Conservation (phyloP, 2,113 vertebrate genomes). For the Tautogolabrus adspersus region DNA sequence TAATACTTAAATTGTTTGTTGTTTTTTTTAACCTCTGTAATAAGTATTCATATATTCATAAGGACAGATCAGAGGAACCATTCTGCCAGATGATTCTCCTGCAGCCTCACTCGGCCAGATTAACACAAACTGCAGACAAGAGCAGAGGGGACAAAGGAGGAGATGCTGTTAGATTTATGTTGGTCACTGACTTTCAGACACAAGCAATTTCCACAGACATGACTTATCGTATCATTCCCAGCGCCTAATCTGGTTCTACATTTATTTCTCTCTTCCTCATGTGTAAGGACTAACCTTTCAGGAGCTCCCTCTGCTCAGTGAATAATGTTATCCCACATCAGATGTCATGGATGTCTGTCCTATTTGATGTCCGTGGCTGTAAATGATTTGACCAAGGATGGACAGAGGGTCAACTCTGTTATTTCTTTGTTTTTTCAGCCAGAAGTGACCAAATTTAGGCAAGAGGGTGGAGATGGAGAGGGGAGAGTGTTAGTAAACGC, state of each 20-base stretch:
- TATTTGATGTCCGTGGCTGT: slow-evolving; percentile 3
- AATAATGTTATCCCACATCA: slow-evolving; percentile 9
- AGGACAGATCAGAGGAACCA: background rate
- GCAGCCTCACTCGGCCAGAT: background rate
- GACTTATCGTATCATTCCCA: slow-evolving; percentile 20
- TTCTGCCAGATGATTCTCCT: background rate
- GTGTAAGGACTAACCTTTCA: slow-evolving; percentile 21
- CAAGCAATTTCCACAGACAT: slow-evolving; percentile 69
- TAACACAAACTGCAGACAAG: slow-evolving; percentile 1
- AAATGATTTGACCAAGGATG: slow-evolving; percentile 6
- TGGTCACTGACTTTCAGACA: slow-evolving; percentile 43
- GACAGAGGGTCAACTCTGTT: background rate
- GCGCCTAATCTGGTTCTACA: slow-evolving; percentile 15
- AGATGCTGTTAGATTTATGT: slow-evolving; percentile 69
- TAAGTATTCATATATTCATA: background rate
- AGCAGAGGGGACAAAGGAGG: background rate
- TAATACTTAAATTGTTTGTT: no score
- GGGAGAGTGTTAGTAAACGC: no score
- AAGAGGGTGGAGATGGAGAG: no score
- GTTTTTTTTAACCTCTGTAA: background rate
- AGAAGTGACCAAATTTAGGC: no score
- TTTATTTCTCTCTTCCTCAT: slow-evolving; percentile 18
- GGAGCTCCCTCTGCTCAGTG: slow-evolving; percentile 21
- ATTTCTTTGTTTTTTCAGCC: background rate
- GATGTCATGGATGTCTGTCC: slow-evolving; percentile 23